phyloP scores from a whole-genome alignment of 2,797 vertebrate genomes.

The Hipposideros larvatus region DNA sequence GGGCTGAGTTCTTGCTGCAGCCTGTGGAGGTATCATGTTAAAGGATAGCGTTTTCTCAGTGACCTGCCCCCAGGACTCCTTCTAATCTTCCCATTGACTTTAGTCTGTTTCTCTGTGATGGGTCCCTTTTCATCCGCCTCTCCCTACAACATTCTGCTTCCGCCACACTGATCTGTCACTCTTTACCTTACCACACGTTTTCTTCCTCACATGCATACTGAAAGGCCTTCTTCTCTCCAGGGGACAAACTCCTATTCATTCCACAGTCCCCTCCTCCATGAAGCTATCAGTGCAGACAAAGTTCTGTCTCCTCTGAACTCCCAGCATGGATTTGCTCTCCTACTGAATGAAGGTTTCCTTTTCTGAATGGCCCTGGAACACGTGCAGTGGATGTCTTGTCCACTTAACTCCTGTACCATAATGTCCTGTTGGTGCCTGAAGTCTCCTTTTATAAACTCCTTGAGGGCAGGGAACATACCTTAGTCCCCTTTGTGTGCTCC shows the following conservation, averaged over 20 bases:
- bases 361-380: not conserved
- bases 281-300: not conserved
- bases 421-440: not conserved
- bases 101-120: not conserved
- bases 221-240: not conserved
- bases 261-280: not conserved
- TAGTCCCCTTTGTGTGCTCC: no score
- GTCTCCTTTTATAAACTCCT: not conserved
- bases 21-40: accelerated
- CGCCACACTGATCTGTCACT: not conserved
- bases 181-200: not conserved
- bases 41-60: not conserved
- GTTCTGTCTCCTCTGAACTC: not conserved
- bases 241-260: not conserved
- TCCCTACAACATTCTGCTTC: not conserved
- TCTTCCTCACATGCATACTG: not conserved
- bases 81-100: not conserved
- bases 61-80: not conserved
- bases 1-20: not conserved
- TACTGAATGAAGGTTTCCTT: not conserved
- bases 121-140: not conserved
- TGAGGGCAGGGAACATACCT: not conserved
- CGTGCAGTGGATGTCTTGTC: not conserved
- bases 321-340: not conserved
- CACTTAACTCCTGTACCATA: not conserved